Base-by-base conservation (phyloP, 30 jellyfish, hydroid and myxozoan genomes). In the Cassiopea xamachana region DNA sequence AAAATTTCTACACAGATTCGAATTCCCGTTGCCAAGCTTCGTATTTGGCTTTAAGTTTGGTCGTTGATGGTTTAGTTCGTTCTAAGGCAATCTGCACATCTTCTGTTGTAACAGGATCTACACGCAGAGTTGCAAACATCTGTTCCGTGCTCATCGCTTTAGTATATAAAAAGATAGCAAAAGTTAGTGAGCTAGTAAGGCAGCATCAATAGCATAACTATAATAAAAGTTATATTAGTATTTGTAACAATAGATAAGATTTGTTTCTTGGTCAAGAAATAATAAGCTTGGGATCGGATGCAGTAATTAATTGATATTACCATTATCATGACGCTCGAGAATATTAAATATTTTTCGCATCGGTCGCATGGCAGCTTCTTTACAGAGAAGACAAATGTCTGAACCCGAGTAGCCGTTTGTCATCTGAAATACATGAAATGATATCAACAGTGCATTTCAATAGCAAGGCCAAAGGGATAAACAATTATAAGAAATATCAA, bases 291-390 rank as follows among this genome's bases (percentile, higher is more conserved):
- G 10, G 64, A 3, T 6, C 64, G 12, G 64, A 55, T 55, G 7
- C 12, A 10, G 39, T 27, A 55, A 55, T 3, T 55, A 55, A 55
- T 55, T 55, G 7, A 55, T 55, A 90, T 1, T 48, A 89, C 97
- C 94, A 82, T 77, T 77, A 18, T 75, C 92, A 60, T 70, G 91
- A 16, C 81, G 18, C 80, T 95, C 99, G 44, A 95, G 84, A 1
- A 95, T 73, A 27, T 84, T 90, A 61, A 95, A 95, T 14, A 95
- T 83, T 73, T 95, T 95, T 61, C 99, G 51, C 46, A 95, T 89
- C 1, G 99, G 99, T 9, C 97, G 80, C 99, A 95, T 95, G 1
- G 99, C 98, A 17, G 99, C 99, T 85, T 95, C 99, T 87, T 95
- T 95, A 69, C 99, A 95, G 3, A 95, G 86, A 60, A 95, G 76